phyloP scores from a whole-genome alignment of 2,797 vertebrate species.

The Forpus xanthops region DNA sequence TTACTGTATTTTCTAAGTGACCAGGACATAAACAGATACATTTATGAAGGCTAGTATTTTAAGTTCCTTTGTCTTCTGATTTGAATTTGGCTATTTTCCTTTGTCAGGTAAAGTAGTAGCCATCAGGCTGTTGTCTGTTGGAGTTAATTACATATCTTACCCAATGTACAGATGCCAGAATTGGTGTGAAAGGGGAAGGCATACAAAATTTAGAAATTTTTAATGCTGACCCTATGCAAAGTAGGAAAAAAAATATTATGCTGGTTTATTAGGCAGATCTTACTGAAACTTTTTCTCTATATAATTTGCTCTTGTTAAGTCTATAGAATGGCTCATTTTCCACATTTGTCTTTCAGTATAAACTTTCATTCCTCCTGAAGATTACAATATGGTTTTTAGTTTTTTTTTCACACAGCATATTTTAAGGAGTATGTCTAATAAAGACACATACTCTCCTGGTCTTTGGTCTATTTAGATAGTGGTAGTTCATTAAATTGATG shows the following conservation, averaged over 20 bases:
- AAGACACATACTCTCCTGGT: not conserved
- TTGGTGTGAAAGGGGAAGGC: not conserved
- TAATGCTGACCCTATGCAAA: not conserved
- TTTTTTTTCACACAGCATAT: not conserved
- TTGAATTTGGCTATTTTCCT: not conserved
- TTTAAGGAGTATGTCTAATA: slow-evolving; percentile 12
- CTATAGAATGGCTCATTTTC: not conserved
- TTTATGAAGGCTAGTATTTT: not conserved
- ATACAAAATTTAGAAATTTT: not conserved
- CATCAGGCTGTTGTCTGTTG: not conserved
- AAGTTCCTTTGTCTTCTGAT: not conserved
- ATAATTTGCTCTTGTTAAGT: not conserved
- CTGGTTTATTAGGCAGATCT: not conserved
- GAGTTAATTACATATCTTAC: not conserved
- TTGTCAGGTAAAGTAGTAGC: not conserved
- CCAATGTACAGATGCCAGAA: not conserved
- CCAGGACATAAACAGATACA: not conserved
- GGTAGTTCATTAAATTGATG: slow-evolving; percentile 11
- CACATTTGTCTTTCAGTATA: not conserved
- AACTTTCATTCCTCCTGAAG: not conserved
- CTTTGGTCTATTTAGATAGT: slow-evolving; percentile 18
- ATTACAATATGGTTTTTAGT: not conserved
- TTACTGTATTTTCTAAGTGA: not conserved
- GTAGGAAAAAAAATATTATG: not conserved
- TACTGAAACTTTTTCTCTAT: not conserved